Base-by-base conservation (phyloP, 2,888 invertebrate species). In the Azorinus chamasolen region DNA sequence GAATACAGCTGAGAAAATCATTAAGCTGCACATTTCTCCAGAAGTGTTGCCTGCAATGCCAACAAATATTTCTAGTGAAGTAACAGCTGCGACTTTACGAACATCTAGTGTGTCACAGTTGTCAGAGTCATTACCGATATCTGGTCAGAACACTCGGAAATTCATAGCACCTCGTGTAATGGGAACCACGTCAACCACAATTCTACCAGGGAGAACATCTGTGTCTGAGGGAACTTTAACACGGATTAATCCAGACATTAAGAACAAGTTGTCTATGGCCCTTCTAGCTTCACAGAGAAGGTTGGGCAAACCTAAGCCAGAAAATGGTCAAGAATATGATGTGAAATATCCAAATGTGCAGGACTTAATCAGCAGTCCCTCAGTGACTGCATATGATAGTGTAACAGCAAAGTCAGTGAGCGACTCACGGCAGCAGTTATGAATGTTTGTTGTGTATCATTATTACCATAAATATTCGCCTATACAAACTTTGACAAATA, bases 171-270 rank as follows among this genome's bases (percentile, higher is more conserved):
- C 45, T 5, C n/a, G 45, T 8, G 4, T 16, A 20, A 45, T 5
- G 14, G 45, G 45, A 16, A 5, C 45, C 5, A 4, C 4, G n/a
- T 45, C 45, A 8, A 45, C n/a, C 45, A 45, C 45, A 22, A 6
- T 32, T 32, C 32, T 6, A 10, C 32, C 32, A 4, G 32, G 32
- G 5, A 32, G 32, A 32, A 32, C 54, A 22, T 54, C 64, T 55
- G 45, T 54, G 32, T 54, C 74, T 16, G 81, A 81, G 46, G 78
- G 81, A 14, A 81, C 81, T 16, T 53, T 81, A 27, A 81, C 81
- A 10, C 24, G 77, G 41, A 64, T 81, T 12, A 78, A 74, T 55
- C 81, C 77, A 24, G 81, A 78, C 27, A 69, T 81, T 20, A 81
- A 74, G 51, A 78, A 55, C 39, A 75, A 55, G 39, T 48, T 81